Conservation (phyloP, 2,113 vertebrate genomes). For the Rhinolophus ferrumequinum region DNA sequence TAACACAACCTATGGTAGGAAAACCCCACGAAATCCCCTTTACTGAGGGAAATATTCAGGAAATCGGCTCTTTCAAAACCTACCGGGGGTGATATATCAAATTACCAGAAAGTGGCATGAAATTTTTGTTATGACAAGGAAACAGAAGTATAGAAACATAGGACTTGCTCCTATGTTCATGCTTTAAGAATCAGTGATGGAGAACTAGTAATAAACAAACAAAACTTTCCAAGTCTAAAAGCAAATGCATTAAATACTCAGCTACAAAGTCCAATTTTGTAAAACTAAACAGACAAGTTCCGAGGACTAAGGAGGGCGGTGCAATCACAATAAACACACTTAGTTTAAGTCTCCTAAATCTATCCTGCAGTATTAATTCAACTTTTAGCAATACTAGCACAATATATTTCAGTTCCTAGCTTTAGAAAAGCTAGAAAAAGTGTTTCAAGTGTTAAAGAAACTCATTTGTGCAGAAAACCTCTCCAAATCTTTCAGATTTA, state of each 20-base stretch:
- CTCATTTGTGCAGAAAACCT: not conserved
- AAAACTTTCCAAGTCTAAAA: slow-evolving; percentile 19
- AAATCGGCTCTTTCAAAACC: not conserved
- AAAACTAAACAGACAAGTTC: not conserved
- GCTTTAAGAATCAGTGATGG: not conserved
- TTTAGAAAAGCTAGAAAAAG: not conserved
- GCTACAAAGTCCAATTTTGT: not conserved
- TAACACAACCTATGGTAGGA: not conserved
- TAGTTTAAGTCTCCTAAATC: not conserved
- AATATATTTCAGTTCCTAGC: not conserved
- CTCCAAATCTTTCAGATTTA: not conserved
- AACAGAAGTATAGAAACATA: slow-evolving; percentile 8
- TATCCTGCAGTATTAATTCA: not conserved
- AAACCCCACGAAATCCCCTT: not conserved
- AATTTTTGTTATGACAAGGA: slow-evolving; percentile 3
- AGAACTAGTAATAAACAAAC: not conserved
- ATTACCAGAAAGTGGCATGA: not conserved
- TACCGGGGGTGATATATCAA: not conserved
- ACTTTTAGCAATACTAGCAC: not conserved
- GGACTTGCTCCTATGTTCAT: not conserved
- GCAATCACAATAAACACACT: not conserved
- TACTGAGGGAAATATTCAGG: not conserved
- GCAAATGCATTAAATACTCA: not conserved
- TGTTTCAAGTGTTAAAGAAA: not conserved
- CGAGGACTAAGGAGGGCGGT: not conserved